Percentiles rank a stretch among this genome's conserved stretches.
phyloP scores from a whole-genome alignment of 2,888 invertebrate species.

The Syrphus vitripennis region DNA sequence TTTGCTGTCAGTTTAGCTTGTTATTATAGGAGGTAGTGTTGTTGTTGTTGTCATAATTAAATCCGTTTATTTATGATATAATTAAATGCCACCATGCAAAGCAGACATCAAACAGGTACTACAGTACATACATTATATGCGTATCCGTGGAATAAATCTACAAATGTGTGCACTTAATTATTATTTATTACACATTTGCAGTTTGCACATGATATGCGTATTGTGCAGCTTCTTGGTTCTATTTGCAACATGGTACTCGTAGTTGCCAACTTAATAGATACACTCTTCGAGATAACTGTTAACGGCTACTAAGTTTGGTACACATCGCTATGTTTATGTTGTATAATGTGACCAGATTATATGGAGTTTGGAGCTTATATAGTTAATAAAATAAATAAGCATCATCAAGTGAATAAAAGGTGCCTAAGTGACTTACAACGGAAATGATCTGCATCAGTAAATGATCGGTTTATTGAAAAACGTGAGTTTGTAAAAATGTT shows the following conservation, averaged over 20 bases:
- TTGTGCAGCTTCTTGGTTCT: slow-evolving; percentile 32
- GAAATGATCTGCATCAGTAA: no score
- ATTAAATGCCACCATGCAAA: slow-evolving; percentile 63
- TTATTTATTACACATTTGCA: slow-evolving; percentile 49
- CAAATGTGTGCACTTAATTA: slow-evolving; percentile 17
- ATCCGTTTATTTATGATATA: slow-evolving; percentile 55
- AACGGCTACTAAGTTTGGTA: slow-evolving; percentile 29
- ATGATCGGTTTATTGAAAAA: no score
- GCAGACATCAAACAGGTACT: neutral
- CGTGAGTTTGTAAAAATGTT: no score
- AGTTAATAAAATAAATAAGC: no score
- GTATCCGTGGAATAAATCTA: slow-evolving; percentile 13
- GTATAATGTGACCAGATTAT: neutral
- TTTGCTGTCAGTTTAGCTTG: slow-evolving; percentile 10
- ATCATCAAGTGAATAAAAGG: no score
- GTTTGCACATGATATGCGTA: slow-evolving; percentile 53
- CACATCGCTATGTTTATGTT: slow-evolving; percentile 14
- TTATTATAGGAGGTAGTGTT: neutral
- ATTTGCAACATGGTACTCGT: slow-evolving; percentile 37
- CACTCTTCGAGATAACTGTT: slow-evolving; percentile 50
- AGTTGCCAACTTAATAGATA: slow-evolving; percentile 11
- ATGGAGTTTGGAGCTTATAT: no score
- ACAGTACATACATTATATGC: neutral
- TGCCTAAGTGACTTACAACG: no score
- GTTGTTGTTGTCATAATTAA: slow-evolving; percentile 61